phyloP scores from a whole-genome alignment of 2,113 vertebrate species.

The Oryzias curvinotus region DNA sequence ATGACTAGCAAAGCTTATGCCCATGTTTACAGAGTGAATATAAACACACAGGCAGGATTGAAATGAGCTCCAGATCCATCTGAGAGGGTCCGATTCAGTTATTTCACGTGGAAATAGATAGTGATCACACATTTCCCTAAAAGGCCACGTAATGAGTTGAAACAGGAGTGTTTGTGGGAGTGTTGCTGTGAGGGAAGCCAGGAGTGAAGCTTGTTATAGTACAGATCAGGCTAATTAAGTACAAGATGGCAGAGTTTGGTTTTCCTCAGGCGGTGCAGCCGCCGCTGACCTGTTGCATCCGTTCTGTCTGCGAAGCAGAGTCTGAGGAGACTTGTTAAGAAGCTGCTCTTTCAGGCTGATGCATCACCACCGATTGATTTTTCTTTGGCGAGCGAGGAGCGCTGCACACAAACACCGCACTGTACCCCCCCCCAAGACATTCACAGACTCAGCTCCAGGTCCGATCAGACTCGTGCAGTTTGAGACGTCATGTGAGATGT shows the following conservation, averaged over 20 bases:
- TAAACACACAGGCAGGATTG: background rate
- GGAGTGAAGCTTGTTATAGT: conserved; percentile 7
- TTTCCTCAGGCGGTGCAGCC: background rate
- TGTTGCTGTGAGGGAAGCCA: background rate
- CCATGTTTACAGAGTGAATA: background rate
- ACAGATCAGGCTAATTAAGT: conserved; percentile 29
- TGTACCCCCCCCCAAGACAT: conserved; percentile 10
- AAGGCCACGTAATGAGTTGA: conserved; percentile 5
- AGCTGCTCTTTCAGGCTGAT: conserved; percentile 20
- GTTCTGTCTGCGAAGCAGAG: conserved; percentile 10
- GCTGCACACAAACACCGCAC: conserved; percentile 7
- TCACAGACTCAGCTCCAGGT: background rate
- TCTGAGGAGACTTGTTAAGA: conserved; percentile 58
- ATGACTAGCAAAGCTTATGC: background rate
- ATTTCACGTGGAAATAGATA: background rate
- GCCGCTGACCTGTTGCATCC: conserved; percentile 35
- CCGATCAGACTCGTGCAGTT: conserved; percentile 26
- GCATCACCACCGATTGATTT: conserved; percentile 34
- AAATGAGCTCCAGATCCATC: background rate
- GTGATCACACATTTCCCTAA: background rate
- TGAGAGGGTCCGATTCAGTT: background rate
- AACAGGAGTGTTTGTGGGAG: background rate
- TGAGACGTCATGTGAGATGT: conserved; percentile 11
- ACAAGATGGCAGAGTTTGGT: conserved; percentile 6
- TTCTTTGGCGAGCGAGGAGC: conserved; percentile 15